Conservation (phyloP, 35 echinoderm and acorn worm genomes). For the Apostichopus japonicus region DNA sequence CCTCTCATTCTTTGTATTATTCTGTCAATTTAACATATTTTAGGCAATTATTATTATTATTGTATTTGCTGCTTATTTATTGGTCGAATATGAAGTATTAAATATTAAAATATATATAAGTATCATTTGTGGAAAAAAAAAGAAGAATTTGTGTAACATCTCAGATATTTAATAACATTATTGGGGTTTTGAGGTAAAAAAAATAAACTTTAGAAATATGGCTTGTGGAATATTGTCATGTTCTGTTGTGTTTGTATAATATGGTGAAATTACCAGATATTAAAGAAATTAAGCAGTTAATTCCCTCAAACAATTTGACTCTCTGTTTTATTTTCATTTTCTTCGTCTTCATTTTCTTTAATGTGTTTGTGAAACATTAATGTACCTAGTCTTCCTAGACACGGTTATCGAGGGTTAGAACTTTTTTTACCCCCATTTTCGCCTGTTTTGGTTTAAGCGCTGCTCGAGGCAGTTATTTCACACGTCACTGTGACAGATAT, state of each 20-base stretch:
- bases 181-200: slow-evolving; percentile 36
- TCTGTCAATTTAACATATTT: neutral
- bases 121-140: slow-evolving; percentile 58
- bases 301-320: neutral
- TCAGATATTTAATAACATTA: slow-evolving; percentile 41
- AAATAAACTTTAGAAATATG: neutral
- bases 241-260: slow-evolving; percentile 57
- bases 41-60: slow-evolving; percentile 12
- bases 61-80: slow-evolving; percentile 48
- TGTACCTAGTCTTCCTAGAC: too few relatives aligned
- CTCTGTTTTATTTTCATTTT: too few relatives aligned
- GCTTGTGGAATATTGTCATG: slow-evolving; percentile 34
- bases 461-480: too few relatives aligned
- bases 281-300: slow-evolving; percentile 42
- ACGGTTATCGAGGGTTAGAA: too few relatives aligned
- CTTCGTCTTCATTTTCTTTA: too few relatives aligned
- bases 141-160: neutral
- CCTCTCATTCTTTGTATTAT: neutral
- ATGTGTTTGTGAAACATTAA: too few relatives aligned
- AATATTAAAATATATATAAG: slow-evolving; percentile 14
- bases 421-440: too few relatives aligned
- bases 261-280: slow-evolving; percentile 44
- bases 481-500: too few relatives aligned
- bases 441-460: too few relatives aligned
- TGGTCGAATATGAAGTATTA: slow-evolving; percentile 17